These are phyloP conservation scores for Apteryx owenii DNA, from an alignment of 2,113 vertebrate species.

Conservation along the genomic window DNA sequence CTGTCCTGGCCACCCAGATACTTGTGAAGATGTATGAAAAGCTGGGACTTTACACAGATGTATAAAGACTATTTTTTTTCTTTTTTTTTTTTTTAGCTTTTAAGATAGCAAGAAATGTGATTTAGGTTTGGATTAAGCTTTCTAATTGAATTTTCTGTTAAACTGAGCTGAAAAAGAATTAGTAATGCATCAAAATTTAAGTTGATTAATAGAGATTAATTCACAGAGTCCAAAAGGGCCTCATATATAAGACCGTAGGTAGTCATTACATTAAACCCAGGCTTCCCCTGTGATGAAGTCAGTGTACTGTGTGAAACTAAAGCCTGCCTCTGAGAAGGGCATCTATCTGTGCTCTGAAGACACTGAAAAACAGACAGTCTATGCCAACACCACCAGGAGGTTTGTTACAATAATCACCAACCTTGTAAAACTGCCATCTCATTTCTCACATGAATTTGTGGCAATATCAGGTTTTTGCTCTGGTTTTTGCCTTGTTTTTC, in stretches of 20 bases:
- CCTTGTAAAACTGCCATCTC: background rate
- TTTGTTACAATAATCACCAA: background rate
- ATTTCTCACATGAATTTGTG: background rate
- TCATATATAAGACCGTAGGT: background rate
- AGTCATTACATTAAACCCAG: background rate
- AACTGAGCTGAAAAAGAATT: background rate
- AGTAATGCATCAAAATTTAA: background rate
- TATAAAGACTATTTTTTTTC: background rate
- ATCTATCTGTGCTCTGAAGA: background rate
- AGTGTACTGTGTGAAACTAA: background rate
- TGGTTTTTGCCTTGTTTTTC: background rate
- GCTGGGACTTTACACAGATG: background rate
- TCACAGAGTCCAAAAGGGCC: background rate
- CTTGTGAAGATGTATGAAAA: background rate
- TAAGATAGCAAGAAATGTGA: background rate
- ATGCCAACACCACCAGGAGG: background rate
- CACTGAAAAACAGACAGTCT: background rate
- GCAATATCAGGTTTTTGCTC: background rate
- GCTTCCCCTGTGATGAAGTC: fast-evolving
- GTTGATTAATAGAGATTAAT: background rate
- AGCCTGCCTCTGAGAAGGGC: background rate
- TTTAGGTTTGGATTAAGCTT: background rate
- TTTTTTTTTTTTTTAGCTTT: background rate
- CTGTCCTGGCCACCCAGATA: background rate
- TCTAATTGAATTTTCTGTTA: background rate